Evolutionary conservation across 64 coral and sea anemone species (phyloP).

Genomic region (Platygyra sinensis): DNA sequence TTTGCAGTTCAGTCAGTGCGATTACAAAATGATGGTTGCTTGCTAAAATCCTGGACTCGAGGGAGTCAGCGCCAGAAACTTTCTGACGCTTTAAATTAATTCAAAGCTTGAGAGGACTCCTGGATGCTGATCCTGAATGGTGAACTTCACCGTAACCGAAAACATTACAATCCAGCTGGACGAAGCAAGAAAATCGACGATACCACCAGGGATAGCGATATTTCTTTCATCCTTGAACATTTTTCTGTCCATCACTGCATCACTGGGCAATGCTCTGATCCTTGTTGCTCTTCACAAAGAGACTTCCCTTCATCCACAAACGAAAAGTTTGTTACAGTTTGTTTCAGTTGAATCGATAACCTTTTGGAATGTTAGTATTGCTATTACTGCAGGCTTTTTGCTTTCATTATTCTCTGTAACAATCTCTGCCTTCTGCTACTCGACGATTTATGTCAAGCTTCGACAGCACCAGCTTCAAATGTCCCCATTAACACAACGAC

Average conservation of each 20-base stretch:
- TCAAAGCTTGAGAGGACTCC: too few relatives aligned
- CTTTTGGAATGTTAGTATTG: neutral
- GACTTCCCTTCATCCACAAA: neutral
- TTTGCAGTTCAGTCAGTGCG: too few relatives aligned
- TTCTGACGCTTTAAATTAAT: too few relatives aligned
- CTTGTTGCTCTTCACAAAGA: neutral
- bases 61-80: too few relatives aligned
- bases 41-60: too few relatives aligned
- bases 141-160: too few relatives aligned
- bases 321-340: neutral
- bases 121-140: too few relatives aligned
- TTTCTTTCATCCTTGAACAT: neutral
- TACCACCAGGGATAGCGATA: too few relatives aligned
- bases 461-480: neutral
- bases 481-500: neutral
- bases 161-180: too few relatives aligned
- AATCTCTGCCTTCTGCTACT: neutral
- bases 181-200: too few relatives aligned
- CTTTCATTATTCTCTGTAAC: neutral
- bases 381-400: neutral
- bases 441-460: neutral
- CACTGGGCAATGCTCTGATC: constrained; percentile 2
- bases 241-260: neutral
- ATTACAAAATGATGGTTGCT: too few relatives aligned
- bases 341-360: neutral